Conservation (phyloP, 2,797 vertebrate species). For the Syngnathus rostellatus region DNA sequence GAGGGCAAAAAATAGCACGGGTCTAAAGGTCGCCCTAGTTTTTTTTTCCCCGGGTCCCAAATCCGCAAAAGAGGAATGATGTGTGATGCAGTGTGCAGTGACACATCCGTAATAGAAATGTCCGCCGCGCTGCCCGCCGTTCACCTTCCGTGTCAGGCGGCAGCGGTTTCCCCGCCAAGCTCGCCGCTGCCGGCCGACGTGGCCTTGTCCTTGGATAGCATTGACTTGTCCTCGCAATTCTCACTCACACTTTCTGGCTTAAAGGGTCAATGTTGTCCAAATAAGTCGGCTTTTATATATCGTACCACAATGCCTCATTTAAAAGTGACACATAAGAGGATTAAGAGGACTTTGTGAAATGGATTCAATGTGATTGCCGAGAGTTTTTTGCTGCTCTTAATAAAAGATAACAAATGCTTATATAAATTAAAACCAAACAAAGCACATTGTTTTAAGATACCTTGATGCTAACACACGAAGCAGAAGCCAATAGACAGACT, state of each 20-base stretch:
- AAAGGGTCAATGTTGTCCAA: constrained; percentile 5
- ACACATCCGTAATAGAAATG: constrained; percentile 9
- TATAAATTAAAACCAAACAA: neutral
- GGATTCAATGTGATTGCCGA: constrained; percentile 36
- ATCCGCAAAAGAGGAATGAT: constrained; percentile 1
- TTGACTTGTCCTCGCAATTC: neutral
- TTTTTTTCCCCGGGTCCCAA: neutral
- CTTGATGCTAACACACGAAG: neutral
- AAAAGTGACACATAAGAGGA: constrained; percentile 40
- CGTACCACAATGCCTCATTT: constrained; percentile 25
- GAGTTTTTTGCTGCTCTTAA: neutral
- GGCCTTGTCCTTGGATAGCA: constrained; percentile 1
- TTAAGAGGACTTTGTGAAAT: constrained; percentile 35
- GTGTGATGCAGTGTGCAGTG: neutral
- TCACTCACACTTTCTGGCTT: neutral
- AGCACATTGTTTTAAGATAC: neutral
- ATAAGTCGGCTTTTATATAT: constrained; percentile 10
- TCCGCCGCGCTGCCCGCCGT: constrained; percentile 1
- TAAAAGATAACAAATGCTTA: too few species aligned
- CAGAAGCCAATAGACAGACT: neutral
- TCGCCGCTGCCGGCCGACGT: neutral
- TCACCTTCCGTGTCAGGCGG: constrained; percentile 2
- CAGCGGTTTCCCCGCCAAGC: neutral
- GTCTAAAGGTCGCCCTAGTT: constrained; percentile 5
- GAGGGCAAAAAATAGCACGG: constrained; percentile 7